These are phyloP conservation scores for Beris chalybata DNA, from an alignment of 2,888 invertebrate genomes.

Conservation along the genomic window DNA sequence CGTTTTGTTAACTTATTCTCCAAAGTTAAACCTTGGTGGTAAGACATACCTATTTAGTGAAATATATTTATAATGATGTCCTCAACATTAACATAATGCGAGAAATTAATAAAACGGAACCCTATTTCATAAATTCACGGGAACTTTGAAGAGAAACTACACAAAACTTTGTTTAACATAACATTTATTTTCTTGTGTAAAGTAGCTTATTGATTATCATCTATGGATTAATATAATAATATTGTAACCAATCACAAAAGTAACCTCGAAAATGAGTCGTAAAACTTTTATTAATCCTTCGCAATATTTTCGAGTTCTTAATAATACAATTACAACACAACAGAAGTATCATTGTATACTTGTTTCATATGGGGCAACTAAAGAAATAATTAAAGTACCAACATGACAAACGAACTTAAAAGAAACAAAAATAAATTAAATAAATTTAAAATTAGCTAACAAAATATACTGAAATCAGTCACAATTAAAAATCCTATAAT, in stretches of 20 bases:
- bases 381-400: not conserved
- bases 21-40: no score
- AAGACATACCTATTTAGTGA: no score
- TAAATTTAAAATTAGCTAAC: conserved; percentile 1
- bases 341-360: no score
- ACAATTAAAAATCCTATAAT: conserved; percentile 1
- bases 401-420: not conserved
- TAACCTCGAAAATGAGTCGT: not conserved
- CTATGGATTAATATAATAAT: conserved; percentile 22
- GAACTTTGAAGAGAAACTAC: not conserved
- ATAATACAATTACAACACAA: no score
- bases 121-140: no score
- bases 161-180: conserved; percentile 10
- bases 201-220: conserved; percentile 23
- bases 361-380: not conserved
- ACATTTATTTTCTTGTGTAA: conserved; percentile 25
- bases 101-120: no score
- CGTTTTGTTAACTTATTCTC: no score
- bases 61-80: no score
- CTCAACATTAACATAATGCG: no score
- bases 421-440: not conserved
- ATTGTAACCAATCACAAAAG: conserved; percentile 19
- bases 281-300: not conserved
- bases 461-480: conserved; percentile 3
- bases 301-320: no score